Percentiles rank a stretch among this genome's conserved stretches.
Conservation (phyloP, 2,113 vertebrate genomes). For the Rynchops niger region DNA sequence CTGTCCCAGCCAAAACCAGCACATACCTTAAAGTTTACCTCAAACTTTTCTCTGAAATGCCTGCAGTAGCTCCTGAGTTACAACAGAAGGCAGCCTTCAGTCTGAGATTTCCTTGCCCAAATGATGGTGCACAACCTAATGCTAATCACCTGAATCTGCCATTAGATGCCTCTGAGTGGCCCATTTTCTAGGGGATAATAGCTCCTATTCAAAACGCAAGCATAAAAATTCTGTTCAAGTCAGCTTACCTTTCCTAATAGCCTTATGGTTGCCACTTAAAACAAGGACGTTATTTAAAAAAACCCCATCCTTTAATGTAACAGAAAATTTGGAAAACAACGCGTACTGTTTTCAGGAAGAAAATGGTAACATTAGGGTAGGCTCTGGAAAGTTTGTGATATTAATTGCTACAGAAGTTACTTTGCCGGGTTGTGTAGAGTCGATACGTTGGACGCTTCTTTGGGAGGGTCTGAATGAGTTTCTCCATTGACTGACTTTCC, state of each 20-base stretch:
- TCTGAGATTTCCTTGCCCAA: neutral
- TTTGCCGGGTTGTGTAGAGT: neutral
- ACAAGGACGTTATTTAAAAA: neutral
- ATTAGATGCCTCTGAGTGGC: neutral
- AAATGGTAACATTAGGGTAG: fast-evolving
- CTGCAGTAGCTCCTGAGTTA: neutral
- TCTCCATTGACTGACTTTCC: neutral
- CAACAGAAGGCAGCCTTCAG: neutral
- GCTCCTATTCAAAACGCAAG: neutral
- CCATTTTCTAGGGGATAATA: neutral
- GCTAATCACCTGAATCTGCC: neutral
- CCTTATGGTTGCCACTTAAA: neutral
- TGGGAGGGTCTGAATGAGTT: neutral
- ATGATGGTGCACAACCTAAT: neutral
- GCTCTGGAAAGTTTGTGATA: neutral
- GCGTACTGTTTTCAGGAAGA: neutral
- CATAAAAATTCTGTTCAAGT: neutral
- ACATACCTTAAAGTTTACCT: neutral
- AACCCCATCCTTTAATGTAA: neutral
- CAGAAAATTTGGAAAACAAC: neutral
- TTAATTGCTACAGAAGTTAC: neutral
- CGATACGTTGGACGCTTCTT: neutral
- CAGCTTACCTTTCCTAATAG: neutral
- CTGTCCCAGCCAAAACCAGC: neutral
- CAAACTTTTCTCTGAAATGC: neutral